Evolutionary conservation across 2,797 vertebrate species (phyloP).

Genomic region (Perodicticus potto): DNA sequence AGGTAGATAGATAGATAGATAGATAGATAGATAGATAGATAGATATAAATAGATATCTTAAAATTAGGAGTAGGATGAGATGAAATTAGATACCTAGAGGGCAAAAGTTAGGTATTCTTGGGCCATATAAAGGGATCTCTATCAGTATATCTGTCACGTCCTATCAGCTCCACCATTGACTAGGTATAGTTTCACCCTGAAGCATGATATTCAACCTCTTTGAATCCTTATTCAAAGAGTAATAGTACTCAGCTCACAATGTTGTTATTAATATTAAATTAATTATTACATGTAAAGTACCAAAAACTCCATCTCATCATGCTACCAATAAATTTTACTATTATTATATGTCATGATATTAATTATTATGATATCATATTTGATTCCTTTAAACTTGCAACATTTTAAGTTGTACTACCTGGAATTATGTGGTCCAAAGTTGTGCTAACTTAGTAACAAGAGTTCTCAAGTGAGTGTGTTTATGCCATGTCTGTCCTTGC

Average conservation of each 20-base stretch:
- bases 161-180: neutral
- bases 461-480: neutral
- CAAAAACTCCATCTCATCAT: conserved; percentile 2
- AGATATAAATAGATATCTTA: neutral
- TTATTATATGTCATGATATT: neutral
- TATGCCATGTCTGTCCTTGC: neutral
- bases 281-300: neutral
- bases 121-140: neutral
- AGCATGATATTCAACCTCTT: neutral
- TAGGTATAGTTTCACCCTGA: neutral
- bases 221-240: neutral
- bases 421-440: neutral
- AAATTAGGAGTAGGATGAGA: neutral
- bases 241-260: neutral
- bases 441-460: neutral
- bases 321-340: neutral
- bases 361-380: neutral
- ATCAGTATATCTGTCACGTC: neutral
- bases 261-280: neutral
- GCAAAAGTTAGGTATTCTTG: neutral
- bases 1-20: neutral
- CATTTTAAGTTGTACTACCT: neutral
- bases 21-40: neutral
- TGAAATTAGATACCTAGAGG: neutral
- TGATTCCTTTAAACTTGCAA: conserved; percentile 29